These are phyloP conservation scores for Notarius quadriscutis DNA, from an alignment of 2,113 vertebrate genomes.

Conservation along the genomic window DNA sequence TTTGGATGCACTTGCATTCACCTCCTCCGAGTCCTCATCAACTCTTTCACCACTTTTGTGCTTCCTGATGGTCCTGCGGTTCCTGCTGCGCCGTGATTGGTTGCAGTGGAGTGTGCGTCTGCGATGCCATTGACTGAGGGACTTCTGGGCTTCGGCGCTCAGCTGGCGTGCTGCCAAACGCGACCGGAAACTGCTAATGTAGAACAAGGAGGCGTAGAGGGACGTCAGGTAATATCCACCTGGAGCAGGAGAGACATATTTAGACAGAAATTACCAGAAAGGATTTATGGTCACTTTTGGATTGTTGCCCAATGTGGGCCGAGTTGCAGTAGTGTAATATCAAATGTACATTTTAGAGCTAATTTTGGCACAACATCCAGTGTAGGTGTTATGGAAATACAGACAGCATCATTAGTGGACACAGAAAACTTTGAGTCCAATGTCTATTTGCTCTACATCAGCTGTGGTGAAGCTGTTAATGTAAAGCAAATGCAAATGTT, in stretches of 20 bases:
- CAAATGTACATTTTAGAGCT: neutral
- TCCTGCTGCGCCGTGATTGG: slow-evolving; percentile 59
- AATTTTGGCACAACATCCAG: neutral
- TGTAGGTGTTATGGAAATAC: neutral
- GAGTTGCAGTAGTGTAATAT: neutral
- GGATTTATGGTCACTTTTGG: neutral
- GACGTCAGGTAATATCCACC: slow-evolving; percentile 91
- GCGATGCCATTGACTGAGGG: slow-evolving; percentile 84
- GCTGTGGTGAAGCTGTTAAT: neutral
- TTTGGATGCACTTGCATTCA: neutral
- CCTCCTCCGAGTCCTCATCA: neutral
- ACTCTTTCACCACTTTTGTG: neutral
- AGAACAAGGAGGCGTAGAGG: slow-evolving; percentile 83
- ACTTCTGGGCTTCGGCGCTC: slow-evolving; percentile 79
- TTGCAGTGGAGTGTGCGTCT: slow-evolving; percentile 79
- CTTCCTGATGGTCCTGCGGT: slow-evolving; percentile 64
- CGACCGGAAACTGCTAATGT: slow-evolving; percentile 82
- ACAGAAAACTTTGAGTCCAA: neutral
- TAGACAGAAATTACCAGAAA: neutral
- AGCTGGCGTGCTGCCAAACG: slow-evolving; percentile 72
- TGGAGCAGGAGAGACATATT: slow-evolving; percentile 45
- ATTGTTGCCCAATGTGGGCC: neutral
- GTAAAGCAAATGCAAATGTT: neutral
- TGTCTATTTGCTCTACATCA: neutral
- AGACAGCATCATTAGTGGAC: neutral